Evolutionary conservation across 2,113 vertebrate genomes (phyloP).

Genomic region (Sorex araneus): DNA sequence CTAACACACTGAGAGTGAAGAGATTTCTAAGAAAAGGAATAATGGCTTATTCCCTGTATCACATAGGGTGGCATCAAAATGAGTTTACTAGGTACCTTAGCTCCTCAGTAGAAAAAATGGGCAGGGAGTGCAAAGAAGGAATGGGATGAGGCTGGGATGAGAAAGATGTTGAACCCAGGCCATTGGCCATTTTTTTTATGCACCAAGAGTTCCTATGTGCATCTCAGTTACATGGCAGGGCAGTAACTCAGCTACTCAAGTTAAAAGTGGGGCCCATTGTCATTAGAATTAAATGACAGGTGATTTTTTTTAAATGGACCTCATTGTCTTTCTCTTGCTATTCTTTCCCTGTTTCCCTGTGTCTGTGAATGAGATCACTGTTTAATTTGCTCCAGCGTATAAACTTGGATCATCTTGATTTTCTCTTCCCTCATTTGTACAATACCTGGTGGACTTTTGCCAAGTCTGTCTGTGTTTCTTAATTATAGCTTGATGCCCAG

Average conservation of each 20-base stretch:
- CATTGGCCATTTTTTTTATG: background rate
- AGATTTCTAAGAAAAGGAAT: background rate
- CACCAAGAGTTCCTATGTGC: background rate
- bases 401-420: background rate
- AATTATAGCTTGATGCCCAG: background rate
- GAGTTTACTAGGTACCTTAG: background rate
- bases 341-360: background rate
- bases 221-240: background rate
- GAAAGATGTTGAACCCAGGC: background rate
- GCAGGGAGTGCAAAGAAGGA: background rate
- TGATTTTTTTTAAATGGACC: background rate
- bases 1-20: background rate
- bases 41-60: background rate
- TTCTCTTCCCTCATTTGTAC: background rate
- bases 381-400: background rate
- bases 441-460: background rate
- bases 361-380: constrained; percentile 15
- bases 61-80: background rate
- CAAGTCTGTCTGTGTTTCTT: background rate
- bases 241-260: background rate
- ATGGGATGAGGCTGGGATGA: background rate
- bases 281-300: no score
- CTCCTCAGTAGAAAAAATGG: background rate
- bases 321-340: background rate
- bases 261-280: background rate